phyloP scores from a whole-genome alignment of 2,797 vertebrate genomes.

The Lepus oiostolus region DNA sequence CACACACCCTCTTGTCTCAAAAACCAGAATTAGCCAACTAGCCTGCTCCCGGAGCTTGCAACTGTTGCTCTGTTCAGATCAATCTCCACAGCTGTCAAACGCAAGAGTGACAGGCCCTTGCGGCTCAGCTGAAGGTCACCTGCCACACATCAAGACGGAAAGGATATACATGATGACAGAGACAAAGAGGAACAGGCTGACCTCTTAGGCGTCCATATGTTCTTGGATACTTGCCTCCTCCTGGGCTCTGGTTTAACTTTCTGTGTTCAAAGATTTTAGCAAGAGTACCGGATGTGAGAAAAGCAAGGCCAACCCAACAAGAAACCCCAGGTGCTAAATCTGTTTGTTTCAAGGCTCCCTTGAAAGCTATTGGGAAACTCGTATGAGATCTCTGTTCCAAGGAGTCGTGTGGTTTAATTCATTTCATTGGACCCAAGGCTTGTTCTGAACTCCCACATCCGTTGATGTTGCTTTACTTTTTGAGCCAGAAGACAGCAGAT shows the following conservation, averaged over 20 bases:
- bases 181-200: constrained; percentile 52
- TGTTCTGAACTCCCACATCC: neutral
- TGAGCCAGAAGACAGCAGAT: neutral
- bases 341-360: neutral
- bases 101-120: constrained; percentile 46
- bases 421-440: neutral
- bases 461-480: neutral
- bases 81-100: constrained; percentile 78
- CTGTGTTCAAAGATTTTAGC: constrained; percentile 38
- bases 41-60: constrained; percentile 30
- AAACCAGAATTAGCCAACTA: neutral
- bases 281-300: neutral
- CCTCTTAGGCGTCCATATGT: neutral
- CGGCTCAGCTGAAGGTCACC: constrained; percentile 79
- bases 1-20: neutral
- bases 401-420: neutral
- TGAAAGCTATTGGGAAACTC: neutral
- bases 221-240: neutral
- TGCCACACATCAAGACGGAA: constrained; percentile 75
- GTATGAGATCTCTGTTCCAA: neutral
- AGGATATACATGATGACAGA: constrained; percentile 62
- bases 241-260: constrained; percentile 45
- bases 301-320: neutral
- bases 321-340: neutral
- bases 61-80: constrained; percentile 22